These are phyloP conservation scores for Drosophila kanapiae DNA, from an alignment of 1,140 invertebrate species.

Conservation along the genomic window DNA sequence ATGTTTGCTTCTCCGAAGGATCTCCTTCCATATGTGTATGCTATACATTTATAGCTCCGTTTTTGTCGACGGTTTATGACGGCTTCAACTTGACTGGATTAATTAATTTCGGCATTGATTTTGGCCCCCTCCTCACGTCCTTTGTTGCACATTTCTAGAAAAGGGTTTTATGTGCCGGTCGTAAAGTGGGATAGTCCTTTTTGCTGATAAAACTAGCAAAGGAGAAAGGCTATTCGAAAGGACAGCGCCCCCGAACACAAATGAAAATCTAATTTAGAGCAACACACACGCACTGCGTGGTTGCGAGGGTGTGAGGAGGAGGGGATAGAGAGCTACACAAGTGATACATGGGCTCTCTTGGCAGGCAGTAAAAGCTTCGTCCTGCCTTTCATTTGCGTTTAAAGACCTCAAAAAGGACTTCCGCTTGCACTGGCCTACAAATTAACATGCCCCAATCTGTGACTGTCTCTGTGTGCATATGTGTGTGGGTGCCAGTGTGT, in stretches of 20 bases:
- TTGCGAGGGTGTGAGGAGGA: not conserved
- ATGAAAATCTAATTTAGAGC: constrained; percentile 82
- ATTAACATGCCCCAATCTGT: constrained; percentile 74
- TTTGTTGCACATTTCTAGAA: constrained; percentile 22
- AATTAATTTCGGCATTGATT: constrained; percentile 73
- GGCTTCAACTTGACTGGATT: constrained; percentile 42
- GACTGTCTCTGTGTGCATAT: constrained; percentile 39
- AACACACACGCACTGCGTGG: constrained; percentile 56
- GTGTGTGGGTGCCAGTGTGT: constrained; percentile 11
- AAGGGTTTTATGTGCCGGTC: constrained; percentile 68
- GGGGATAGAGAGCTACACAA: constrained; percentile 32
- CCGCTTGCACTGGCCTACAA: constrained; percentile 78
- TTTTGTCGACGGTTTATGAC: constrained; percentile 29
- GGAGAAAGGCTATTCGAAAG: constrained; percentile 4
- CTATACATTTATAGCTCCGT: not conserved
- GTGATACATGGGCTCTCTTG: constrained; percentile 77
- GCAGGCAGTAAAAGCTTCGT: constrained; percentile 74
- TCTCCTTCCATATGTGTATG: not conserved
- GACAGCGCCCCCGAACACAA: constrained; percentile 45
- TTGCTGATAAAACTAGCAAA: constrained; percentile 38
- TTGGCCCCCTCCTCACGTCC: not conserved
- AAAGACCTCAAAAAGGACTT: constrained; percentile 80
- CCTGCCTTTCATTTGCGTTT: constrained; percentile 79
- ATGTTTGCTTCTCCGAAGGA: not conserved
- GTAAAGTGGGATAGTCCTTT: constrained; percentile 56